Percentiles rank a stretch among this genome's conserved stretches.
phyloP scores from a whole-genome alignment of 2,113 vertebrate species.

The Setophaga petechia region DNA sequence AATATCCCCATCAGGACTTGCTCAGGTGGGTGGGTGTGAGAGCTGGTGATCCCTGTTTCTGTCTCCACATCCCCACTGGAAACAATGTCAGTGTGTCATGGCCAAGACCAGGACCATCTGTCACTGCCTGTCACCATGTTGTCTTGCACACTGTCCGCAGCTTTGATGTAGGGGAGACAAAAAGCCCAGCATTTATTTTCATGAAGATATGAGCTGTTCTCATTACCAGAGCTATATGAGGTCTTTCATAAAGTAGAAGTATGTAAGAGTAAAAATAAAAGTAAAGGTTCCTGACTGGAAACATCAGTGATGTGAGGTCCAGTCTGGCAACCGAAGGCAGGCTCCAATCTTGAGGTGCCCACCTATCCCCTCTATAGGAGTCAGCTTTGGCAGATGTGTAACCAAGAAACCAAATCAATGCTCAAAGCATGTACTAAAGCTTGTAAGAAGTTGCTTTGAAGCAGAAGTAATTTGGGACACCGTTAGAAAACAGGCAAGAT shows the following conservation, averaged over 20 bases:
- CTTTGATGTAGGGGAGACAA: background rate
- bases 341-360: background rate
- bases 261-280: background rate
- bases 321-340: background rate
- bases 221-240: background rate
- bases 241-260: background rate
- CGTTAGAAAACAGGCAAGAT: background rate
- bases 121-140: background rate
- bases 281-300: background rate
- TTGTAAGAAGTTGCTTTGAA: background rate
- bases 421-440: background rate
- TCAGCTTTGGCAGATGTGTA: background rate
- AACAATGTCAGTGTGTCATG: background rate
- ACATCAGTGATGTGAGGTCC: background rate
- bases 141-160: background rate
- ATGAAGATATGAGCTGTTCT: background rate
- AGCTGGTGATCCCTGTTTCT: background rate
- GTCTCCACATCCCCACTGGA: background rate
- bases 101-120: accelerated
- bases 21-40: accelerated
- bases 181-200: accelerated
- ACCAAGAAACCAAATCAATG: background rate
- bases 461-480: background rate
- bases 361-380: background rate
- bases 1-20: background rate